Base-by-base conservation (phyloP, 2,888 invertebrate species). In the Meiosimyza decipiens region DNA sequence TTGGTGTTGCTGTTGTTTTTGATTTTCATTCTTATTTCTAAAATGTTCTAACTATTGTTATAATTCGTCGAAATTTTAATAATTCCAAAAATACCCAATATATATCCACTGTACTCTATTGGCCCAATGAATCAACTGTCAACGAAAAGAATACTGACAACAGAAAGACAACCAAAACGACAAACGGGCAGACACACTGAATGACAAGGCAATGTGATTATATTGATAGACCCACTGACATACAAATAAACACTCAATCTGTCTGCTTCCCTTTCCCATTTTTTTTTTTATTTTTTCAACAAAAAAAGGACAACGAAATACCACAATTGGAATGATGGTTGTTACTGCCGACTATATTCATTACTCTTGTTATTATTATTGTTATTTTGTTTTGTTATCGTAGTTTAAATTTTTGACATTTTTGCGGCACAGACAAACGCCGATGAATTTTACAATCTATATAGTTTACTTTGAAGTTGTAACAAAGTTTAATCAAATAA, bases 401-500 rank as follows among this genome's bases (percentile, higher is more conserved):
- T 62, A 11, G 60, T 33, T 47, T 9, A 6, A 40, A 62, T 40
- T 40, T 40, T 62, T 62, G 60, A 11, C 47, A 18, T 22, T 22
- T 49, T 64, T 50, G 28, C 13, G 15, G 40, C 40, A 51, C 64
- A 51, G 50, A 51, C 51, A 16, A 50, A 51, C n/a, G 22, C 12
- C 40, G 2, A 50, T 64, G 51, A 18, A 50, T 64, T 64, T 51
- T 22, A 64, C 51, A 50, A 64, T 64, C 18, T 51, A 22, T 15
- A 50, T 64, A 64, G 64, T 33, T 50, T 15, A 51, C 51, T 51
- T 28, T 51, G 51, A 51, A 22, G 13, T 64, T 22, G 50, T 15
- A 51, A 52, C 64, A 51, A 64, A 15, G 51, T 64, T 64, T 22
- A 51, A 50, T 51, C 64, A 64, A 64, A 60, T 13, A 60, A 7